Percentiles rank a stretch among this genome's conserved stretches.
These are phyloP conservation scores for Zoanthus gigantus DNA, from an alignment of 92 coral and sea anemone species.

Conservation along the genomic window DNA sequence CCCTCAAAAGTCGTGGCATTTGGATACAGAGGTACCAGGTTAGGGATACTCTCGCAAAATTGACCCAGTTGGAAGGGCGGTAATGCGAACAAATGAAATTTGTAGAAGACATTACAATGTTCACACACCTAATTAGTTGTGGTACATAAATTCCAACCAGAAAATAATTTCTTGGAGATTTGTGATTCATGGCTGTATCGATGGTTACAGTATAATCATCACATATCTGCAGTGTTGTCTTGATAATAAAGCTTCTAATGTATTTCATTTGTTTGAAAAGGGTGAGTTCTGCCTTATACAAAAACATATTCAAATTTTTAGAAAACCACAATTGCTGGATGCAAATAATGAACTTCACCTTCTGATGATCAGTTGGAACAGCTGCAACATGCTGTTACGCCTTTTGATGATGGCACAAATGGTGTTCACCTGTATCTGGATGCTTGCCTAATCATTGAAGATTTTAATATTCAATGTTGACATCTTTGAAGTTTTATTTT, in stretches of 20 bases:
- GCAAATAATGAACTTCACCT: slow-evolving; percentile 44
- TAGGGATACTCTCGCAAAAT: background rate
- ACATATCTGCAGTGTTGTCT: slow-evolving; percentile 24
- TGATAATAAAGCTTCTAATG: slow-evolving; percentile 41
- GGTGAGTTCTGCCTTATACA: slow-evolving; percentile 40
- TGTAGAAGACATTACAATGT: slow-evolving; percentile 12
- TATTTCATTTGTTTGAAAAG: slow-evolving; percentile 48
- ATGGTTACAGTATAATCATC: slow-evolving; percentile 48
- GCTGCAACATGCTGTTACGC: slow-evolving; percentile 30
- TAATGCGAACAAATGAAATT: background rate
- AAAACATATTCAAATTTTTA: slow-evolving; percentile 38
- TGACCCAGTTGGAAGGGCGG: background rate
- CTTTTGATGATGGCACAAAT: slow-evolving; percentile 45
- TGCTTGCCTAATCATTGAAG: slow-evolving; percentile 1
- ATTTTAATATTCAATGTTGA: slow-evolving; percentile 3
- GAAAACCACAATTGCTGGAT: slow-evolving; percentile 51
- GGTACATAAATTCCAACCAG: slow-evolving; percentile 46
- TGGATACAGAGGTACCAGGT: slow-evolving; percentile 24
- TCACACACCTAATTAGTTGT: slow-evolving; percentile 18
- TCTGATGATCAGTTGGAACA: slow-evolving; percentile 32
- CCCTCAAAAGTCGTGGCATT: slow-evolving; percentile 29
- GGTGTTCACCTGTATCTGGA: slow-evolving; percentile 33
- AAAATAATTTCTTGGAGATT: slow-evolving; percentile 45
- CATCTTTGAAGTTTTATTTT: slow-evolving; percentile 4
- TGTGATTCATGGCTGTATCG: slow-evolving; percentile 38